phyloP scores from a whole-genome alignment of 1,140 invertebrate genomes.

The Pteromalus puparum region DNA sequence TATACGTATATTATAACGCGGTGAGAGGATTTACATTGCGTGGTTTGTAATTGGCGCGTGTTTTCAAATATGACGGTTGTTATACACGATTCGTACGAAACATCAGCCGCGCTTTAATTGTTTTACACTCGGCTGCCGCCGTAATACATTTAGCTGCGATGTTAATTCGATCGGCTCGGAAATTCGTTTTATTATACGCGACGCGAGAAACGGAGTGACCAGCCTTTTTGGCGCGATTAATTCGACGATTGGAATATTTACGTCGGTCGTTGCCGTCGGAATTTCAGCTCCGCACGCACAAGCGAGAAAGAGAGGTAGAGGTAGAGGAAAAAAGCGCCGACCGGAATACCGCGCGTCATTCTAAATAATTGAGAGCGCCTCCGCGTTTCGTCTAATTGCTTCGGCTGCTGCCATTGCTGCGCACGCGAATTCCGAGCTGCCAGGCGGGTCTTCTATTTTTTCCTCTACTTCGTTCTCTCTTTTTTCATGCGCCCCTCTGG shows the following conservation, averaged over 20 bases:
- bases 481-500: too few species aligned
- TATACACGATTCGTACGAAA: too few species aligned
- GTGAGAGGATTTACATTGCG: neutral
- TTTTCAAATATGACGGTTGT: too few species aligned
- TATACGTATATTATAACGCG: neutral
- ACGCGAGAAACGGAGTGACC: neutral
- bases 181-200: too few species aligned
- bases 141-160: too few species aligned
- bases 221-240: conserved; percentile 8
- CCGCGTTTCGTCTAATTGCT: neutral
- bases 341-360: conserved; percentile 2
- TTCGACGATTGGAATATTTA: conserved; percentile 13
- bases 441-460: neutral
- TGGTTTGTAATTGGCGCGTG: neutral
- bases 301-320: neutral
- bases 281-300: neutral
- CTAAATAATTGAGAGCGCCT: conserved; percentile 13
- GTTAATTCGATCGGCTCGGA: too few species aligned
- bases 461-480: too few species aligned
- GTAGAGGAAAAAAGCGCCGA: neutral
- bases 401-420: neutral
- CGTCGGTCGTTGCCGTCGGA: neutral
- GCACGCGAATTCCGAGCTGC: neutral
- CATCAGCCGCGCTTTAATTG: too few species aligned
- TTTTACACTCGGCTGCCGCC: too few species aligned